Percentiles rank a stretch among this genome's conserved stretches.
These are phyloP conservation scores for Calameuta idolon DNA, from an alignment of 2,888 invertebrate genomes.

Conservation along the genomic window DNA sequence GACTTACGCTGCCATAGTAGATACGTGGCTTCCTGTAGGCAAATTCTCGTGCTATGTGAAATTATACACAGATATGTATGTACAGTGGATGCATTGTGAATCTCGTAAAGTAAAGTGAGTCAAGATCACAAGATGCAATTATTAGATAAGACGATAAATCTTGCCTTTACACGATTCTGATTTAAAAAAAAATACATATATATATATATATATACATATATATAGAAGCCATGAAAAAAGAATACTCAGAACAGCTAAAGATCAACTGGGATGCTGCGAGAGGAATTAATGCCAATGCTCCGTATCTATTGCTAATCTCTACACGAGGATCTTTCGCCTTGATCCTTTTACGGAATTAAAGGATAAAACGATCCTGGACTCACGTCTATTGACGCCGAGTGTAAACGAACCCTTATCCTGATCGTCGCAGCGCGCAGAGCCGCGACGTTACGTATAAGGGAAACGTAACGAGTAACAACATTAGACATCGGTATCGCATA, in stretches of 20 bases:
- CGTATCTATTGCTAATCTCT: neutral
- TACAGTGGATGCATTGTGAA: neutral
- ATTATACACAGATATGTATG: neutral
- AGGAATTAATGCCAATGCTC: neutral
- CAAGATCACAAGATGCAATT: neutral
- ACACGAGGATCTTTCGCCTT: neutral
- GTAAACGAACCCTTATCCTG: slow-evolving; percentile 47
- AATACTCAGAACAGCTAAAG: neutral
- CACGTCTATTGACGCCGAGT: slow-evolving; percentile 14
- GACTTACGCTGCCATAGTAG: neutral
- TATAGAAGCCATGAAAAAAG: neutral
- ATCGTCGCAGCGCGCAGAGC: slow-evolving; percentile 27
- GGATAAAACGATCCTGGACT: neutral
- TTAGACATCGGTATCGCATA: slow-evolving; percentile 41
- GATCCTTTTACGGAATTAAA: neutral
- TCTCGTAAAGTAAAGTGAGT: neutral
- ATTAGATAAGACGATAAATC: neutral
- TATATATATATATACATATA: too few species aligned
- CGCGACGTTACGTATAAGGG: slow-evolving; percentile 47
- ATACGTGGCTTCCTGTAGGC: neutral
- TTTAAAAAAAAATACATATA: too few species aligned
- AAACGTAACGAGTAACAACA: slow-evolving; percentile 52
- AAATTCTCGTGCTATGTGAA: neutral
- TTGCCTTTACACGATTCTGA: neutral
- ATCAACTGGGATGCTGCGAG: neutral